Evolutionary conservation across 2,113 vertebrate genomes (phyloP), one percentile per base, ranked within the genome.

Genomic region (Hepsetus odoe): DNA sequence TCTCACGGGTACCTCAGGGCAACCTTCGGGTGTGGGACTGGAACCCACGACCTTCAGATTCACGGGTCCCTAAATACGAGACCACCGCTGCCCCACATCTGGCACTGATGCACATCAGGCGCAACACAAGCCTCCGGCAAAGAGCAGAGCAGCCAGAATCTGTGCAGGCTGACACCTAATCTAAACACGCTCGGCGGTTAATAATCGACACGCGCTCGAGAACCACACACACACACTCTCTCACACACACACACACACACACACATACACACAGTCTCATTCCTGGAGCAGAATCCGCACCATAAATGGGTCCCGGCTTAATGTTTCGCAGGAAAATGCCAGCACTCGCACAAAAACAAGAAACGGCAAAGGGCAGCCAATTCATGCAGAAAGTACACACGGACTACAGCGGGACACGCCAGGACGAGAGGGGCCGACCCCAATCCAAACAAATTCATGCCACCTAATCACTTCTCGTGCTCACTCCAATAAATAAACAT

Each of bases 121-220:
- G n/a, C n/a, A n/a, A n/a, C n/a, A n/a, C n/a, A n/a, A n/a, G 51
- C 11, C n/a, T 55, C 51, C 22, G 24, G 51, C 20, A 55, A 55
- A 55, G 18, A 55, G 22, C 51, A 24, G n/a, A 55, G 51, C 51
- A 9, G 4, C 10, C 51, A 55, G 24, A 55, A 24, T 55, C n/a
- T 24, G 51, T 2, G 0, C 20, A 64, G 20, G 20, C 51, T 56
- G 82, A 88, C 75, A 69, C 18, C 20, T 22, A 58, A 53, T 59
- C 26, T 40, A 33, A 46, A 30, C 32, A 72, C 26, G 28, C 22
- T 42, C 10, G 24, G 64, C 18, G 38, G 64, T 77, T 68, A 77
- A 77, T 77, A 68, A 68, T 77, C 56, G 32, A 76, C 46, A 67
- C 46, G 28, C 26, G 30, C 24, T 74, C 16, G 49, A 51, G 49